phyloP scores from a whole-genome alignment of 2,888 invertebrate genomes.

The Athalia cordata region DNA sequence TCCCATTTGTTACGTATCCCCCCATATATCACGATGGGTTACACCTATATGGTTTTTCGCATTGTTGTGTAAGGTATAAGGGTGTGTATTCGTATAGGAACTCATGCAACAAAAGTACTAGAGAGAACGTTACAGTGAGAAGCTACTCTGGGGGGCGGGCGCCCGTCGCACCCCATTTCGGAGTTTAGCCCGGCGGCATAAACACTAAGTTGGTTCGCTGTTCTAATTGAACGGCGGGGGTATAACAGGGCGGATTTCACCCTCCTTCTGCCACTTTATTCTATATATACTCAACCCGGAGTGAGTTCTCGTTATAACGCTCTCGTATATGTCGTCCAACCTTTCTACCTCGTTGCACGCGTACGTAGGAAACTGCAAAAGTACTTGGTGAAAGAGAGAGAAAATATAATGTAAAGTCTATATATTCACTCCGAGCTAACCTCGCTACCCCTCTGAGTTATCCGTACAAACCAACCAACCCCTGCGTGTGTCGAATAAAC shows the following conservation, averaged over 20 bases:
- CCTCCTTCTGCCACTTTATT: slow-evolving; percentile 15
- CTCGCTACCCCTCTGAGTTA: slow-evolving; percentile 4
- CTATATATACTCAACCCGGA: slow-evolving; percentile 10
- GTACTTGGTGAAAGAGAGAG: not conserved
- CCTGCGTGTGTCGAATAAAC: not conserved
- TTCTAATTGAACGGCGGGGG: slow-evolving; percentile 42
- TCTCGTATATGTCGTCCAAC: not conserved
- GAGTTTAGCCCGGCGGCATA: slow-evolving; percentile 48
- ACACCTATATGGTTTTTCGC: too few species aligned
- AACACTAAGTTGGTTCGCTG: slow-evolving; percentile 46
- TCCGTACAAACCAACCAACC: slow-evolving; percentile 39
- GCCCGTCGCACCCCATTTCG: slow-evolving; percentile 45
- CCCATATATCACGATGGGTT: too few species aligned
- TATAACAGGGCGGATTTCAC: slow-evolving; percentile 4
- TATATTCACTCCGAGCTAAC: slow-evolving; percentile 4
- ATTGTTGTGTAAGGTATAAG: too few species aligned
- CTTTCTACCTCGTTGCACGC: not conserved
- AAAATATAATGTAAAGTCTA: not conserved
- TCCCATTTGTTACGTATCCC: too few species aligned
- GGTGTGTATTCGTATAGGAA: too few species aligned
- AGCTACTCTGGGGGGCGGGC: not conserved
- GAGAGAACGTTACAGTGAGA: not conserved
- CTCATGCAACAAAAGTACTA: too few species aligned
- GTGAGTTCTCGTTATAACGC: slow-evolving; percentile 14
- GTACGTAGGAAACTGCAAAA: not conserved